phyloP scores from a whole-genome alignment of 1,140 invertebrate genomes.

The Trichoplusia ni region DNA sequence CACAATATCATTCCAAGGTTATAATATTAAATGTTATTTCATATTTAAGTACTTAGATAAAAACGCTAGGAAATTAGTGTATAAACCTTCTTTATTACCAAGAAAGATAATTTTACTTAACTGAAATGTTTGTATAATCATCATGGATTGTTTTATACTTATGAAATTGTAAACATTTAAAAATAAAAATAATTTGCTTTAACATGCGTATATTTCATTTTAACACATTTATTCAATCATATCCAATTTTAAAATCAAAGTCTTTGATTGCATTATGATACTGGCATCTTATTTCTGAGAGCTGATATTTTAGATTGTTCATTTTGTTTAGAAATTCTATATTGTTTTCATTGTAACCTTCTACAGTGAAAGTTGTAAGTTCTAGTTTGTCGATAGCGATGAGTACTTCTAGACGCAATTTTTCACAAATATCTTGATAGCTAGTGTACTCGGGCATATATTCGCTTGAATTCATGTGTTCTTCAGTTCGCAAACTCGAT shows the following conservation, averaged over 20 bases:
- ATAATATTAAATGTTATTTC: conserved; percentile 4
- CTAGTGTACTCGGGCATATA: conserved; percentile 4
- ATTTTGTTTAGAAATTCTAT: conserved; percentile 6
- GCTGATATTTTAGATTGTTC: conserved; percentile 6
- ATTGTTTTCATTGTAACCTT: not conserved
- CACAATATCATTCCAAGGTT: conserved; percentile 24
- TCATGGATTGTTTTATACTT: conserved; percentile 1
- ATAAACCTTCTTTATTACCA: conserved; percentile 4
- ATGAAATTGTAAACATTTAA: conserved; percentile 14
- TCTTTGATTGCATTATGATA: conserved; percentile 11
- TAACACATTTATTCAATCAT: not conserved
- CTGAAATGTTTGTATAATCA: not conserved
- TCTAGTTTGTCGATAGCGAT: conserved; percentile 3
- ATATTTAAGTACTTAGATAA: conserved; percentile 30
- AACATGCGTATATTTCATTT: not conserved
- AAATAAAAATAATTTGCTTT: not conserved
- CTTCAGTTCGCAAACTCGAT: not conserved
- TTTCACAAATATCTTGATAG: conserved; percentile 11
- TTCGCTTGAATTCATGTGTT: not conserved
- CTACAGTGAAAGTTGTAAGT: not conserved
- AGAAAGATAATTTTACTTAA: not conserved
- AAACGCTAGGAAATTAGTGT: conserved; percentile 24
- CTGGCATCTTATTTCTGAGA: not conserved
- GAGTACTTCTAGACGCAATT: not conserved
- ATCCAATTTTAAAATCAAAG: not conserved